These are phyloP conservation scores for Himantopus leucocephalus DNA, from an alignment of 2,113 vertebrate genomes.

Conservation along the genomic window DNA sequence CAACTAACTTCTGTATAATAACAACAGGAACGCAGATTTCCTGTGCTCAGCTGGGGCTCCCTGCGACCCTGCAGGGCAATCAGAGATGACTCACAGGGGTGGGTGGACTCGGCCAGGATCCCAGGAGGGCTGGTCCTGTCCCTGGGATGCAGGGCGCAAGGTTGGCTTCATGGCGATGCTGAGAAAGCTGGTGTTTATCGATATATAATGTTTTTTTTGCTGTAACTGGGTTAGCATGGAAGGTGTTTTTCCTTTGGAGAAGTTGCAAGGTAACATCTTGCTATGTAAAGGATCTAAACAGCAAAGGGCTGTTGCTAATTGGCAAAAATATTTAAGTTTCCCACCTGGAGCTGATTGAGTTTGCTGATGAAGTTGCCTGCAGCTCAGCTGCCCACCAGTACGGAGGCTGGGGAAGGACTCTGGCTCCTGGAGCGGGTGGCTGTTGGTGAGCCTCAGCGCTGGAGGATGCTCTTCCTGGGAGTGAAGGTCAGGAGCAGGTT, in stretches of 20 bases:
- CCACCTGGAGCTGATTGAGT: not conserved
- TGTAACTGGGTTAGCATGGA: not conserved
- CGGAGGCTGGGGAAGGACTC: not conserved
- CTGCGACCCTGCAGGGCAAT: not conserved
- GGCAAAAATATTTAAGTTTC: not conserved
- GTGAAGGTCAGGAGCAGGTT: not conserved
- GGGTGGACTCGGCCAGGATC: not conserved
- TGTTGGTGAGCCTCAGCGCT: fast-evolving
- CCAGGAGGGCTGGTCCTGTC: not conserved
- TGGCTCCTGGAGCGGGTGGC: fast-evolving
- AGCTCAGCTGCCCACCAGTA: not conserved
- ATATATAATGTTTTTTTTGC: not conserved
- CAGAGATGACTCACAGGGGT: not conserved
- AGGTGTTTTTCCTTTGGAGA: not conserved
- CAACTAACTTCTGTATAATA: not conserved
- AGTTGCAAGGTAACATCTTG: not conserved
- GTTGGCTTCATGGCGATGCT: not conserved
- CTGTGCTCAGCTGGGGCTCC: not conserved
- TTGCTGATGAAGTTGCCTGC: not conserved
- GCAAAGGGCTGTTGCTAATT: not conserved
- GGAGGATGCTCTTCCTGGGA: not conserved
- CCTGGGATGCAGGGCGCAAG: not conserved
- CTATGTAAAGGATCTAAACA: not conserved
- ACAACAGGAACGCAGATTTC: not conserved
- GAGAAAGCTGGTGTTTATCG: not conserved